Evolutionary conservation across 1,140 invertebrate genomes (phyloP), one percentile per base, ranked within the genome.

Genomic region (Drosophila guanche): DNA sequence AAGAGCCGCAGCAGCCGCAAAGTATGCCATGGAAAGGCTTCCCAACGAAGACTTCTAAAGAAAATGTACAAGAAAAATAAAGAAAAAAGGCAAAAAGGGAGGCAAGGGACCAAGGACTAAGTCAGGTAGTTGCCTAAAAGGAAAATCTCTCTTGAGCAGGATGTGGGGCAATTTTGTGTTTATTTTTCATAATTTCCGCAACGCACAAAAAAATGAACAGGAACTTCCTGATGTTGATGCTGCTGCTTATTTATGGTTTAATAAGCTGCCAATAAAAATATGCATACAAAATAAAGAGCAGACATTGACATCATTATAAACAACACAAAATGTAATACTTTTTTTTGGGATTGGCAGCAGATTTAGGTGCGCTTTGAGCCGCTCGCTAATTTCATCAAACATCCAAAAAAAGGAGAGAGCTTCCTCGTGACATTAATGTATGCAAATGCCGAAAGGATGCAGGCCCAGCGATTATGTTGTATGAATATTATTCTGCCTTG

Each of bases 151-250:
- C 23, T 47, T 54, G 37, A 60, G 43, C 66, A 77, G 83, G 84
- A 88, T 88, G 67, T 79, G 79, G 79, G 83, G 84, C 71, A 83
- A 88, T 88, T 88, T 88, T 88, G 53, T 51, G 84, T 57, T 81
- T 29, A 27, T 37, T 89, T 83, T 88, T 88, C 75, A 88, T 88
- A 88, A 88, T 88, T 88, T 88, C 83, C 83, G 83, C 61, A 53
- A 20, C 16, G 16, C 16, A 50, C 59, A 53, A 20, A 20, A 20
- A 20, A 20, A 20, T 20, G 1, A 20, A 20, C 48, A 20, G 16
- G 43, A 69, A 73, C 75, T 48, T 58, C 60, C 76, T 65, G 48
- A 25, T 70, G 66, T 69, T 10, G 8, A 3, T 7, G 7, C 33
- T 37, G 66, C 62, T 59, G 50, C 68, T 80, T 80, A 73, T 68